Conservation (phyloP, 2,888 invertebrate species). For the Rhagonycha lutea region DNA sequence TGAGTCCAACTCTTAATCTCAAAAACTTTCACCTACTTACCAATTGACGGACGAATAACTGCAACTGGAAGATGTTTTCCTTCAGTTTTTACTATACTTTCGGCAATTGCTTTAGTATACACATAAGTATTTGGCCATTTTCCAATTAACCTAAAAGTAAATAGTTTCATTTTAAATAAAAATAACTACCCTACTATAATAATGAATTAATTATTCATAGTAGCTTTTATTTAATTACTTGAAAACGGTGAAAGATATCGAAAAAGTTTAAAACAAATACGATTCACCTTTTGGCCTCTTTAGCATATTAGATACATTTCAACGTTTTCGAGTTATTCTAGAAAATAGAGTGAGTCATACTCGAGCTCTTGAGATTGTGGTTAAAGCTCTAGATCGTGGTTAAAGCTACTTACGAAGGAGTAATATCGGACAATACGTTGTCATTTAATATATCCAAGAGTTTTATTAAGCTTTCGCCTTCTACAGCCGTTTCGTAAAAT, state of each 20-base stretch:
- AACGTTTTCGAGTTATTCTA: too few relatives aligned
- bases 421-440: slow-evolving; percentile 47
- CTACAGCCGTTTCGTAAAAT: slow-evolving; percentile 57
- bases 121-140: slow-evolving; percentile 75
- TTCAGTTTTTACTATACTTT: slow-evolving; percentile 63
- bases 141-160: slow-evolving; percentile 55
- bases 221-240: too few relatives aligned
- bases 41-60: slow-evolving; percentile 72
- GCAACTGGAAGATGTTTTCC: slow-evolving; percentile 63
- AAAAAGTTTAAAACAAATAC: too few relatives aligned
- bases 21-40: slow-evolving; percentile 35
- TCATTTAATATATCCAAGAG: slow-evolving; percentile 48
- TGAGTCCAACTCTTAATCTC: too few relatives aligned
- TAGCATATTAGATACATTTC: too few relatives aligned
- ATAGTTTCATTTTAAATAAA: not conserved
- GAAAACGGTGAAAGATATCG: too few relatives aligned
- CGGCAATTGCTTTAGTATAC: slow-evolving; percentile 73
- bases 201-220: too few relatives aligned
- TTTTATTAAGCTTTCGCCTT: slow-evolving; percentile 53
- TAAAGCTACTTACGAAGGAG: slow-evolving; percentile 46
- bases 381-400: too few relatives aligned
- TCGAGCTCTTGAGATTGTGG: too few relatives aligned
- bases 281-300: too few relatives aligned
- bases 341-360: too few relatives aligned
- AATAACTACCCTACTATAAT: too few relatives aligned